Base-by-base conservation (phyloP, 2,888 invertebrate species). In the Sturmia bella region DNA sequence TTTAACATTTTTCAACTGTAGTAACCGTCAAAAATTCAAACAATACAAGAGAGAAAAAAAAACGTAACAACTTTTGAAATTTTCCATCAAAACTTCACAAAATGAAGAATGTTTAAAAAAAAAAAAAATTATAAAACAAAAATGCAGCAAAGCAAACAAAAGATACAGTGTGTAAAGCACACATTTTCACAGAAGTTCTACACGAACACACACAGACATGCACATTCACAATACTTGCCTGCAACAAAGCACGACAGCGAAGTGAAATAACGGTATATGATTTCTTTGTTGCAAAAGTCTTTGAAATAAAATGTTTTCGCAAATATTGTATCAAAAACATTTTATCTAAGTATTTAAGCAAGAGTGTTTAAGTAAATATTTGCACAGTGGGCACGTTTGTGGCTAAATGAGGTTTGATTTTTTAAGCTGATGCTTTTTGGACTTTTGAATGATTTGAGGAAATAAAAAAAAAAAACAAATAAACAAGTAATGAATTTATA, bases 251-350 rank as follows among this genome's bases (percentile, higher is more conserved):
- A 39, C 13, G 9, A n/a, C 0, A 50, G 52, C 7, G 9, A 15
- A 39, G 32, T 15, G 32, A 63, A 21, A 12, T 15, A 50, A 61
- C 15, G 21, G 13, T 59, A n/a, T 59, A 43, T 68, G 59, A 37
- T 68, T 68, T 68, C 68, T 68, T 68, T 68, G 68, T 68, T 61
- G 52, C 17, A 32, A 43, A 43, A 15, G 21, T 15, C n/a, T 59
- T 59, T n/a, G 54, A 73, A 63, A 50, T 24, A 39, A 70, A 70
- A 52, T 72, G 15, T 61, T 9, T 59, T 52, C 39, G 39, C 12
- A 48, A 41, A 37, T 24, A 61, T 13, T 41, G 39, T 21, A 70
- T 59, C 24, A 59, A 27, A 59, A 43, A 19, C 32, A 50, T 48
- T 59, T 57, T 6, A 45, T 37, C n/a, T 4, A 56, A 32, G 32